Conservation (phyloP, 2,797 vertebrate species). For the Rhyacichthys aspro region DNA sequence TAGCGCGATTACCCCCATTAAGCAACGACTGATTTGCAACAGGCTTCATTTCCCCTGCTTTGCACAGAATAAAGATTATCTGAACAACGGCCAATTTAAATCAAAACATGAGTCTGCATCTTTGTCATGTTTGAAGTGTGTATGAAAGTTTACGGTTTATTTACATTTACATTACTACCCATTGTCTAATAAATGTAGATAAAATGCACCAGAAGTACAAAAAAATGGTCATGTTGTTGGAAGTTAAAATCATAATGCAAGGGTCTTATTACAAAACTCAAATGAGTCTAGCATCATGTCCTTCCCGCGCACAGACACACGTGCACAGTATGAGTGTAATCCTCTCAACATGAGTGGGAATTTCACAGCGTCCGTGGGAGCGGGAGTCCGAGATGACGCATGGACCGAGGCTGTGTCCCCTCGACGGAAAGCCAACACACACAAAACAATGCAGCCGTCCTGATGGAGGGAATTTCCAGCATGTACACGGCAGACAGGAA, state of each 20-base stretch:
- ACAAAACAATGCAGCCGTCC: slow-evolving; percentile 47
- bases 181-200: neutral
- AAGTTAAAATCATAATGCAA: too few relatives aligned
- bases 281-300: slow-evolving; percentile 10
- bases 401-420: slow-evolving; percentile 56
- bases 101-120: too few relatives aligned
- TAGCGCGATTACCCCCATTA: slow-evolving; percentile 75
- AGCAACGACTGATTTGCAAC: slow-evolving; percentile 61
- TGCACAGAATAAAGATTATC: neutral
- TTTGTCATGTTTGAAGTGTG: too few relatives aligned
- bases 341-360: slow-evolving; percentile 76
- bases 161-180: too few relatives aligned
- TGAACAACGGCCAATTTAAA: too few relatives aligned
- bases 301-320: slow-evolving; percentile 28
- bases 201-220: neutral
- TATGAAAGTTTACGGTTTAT: too few relatives aligned
- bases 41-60: slow-evolving; percentile 38
- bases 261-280: slow-evolving; percentile 8
- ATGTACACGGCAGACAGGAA: slow-evolving; percentile 74
- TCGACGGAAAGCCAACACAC: slow-evolving; percentile 55
- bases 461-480: slow-evolving; percentile 77
- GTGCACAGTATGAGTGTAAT: slow-evolving; percentile 60
- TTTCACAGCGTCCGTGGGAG: slow-evolving; percentile 74
- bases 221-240: neutral
- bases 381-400: slow-evolving; percentile 69